phyloP scores from a whole-genome alignment of 2,113 vertebrate genomes.

The Strix uralensis region DNA sequence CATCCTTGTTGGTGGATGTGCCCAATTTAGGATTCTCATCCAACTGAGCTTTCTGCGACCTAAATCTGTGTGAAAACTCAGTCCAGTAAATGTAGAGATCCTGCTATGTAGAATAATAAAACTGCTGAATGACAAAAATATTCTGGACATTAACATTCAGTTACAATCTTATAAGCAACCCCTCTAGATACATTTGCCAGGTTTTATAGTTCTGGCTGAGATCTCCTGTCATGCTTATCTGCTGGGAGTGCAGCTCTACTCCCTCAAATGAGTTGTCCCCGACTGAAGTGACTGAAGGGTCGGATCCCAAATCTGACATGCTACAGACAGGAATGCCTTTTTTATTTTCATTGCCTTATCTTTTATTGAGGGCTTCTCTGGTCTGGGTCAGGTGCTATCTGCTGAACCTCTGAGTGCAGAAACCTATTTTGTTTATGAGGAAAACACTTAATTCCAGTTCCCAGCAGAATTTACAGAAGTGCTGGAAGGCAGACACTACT shows the following conservation, averaged over 20 bases:
- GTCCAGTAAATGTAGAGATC: not conserved
- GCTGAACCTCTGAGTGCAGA: not conserved
- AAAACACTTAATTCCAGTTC: not conserved
- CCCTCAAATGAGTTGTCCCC: not conserved
- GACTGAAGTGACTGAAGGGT: not conserved
- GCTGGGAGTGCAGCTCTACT: not conserved
- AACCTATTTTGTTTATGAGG: not conserved
- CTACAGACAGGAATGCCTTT: not conserved
- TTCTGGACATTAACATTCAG: not conserved
- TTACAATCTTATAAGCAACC: not conserved
- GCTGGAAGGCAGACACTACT: not conserved
- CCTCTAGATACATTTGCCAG: not conserved
- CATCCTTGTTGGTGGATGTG: not conserved
- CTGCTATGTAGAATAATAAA: not conserved
- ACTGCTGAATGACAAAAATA: not conserved
- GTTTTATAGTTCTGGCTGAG: not conserved
- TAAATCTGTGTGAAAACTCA: not conserved
- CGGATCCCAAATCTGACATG: rapidly evolving
- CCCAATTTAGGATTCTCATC: not conserved
- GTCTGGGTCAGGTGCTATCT: not conserved
- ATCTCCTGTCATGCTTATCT: not conserved
- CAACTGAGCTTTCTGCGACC: not conserved
- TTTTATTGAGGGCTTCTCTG: not conserved
- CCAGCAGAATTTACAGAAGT: not conserved
- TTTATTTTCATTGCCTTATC: not conserved